A percentile compares a stretch with the other conserved stretches of the same genome.
Conservation (phyloP, 2,113 vertebrate genomes). For the Proteles cristata region DNA sequence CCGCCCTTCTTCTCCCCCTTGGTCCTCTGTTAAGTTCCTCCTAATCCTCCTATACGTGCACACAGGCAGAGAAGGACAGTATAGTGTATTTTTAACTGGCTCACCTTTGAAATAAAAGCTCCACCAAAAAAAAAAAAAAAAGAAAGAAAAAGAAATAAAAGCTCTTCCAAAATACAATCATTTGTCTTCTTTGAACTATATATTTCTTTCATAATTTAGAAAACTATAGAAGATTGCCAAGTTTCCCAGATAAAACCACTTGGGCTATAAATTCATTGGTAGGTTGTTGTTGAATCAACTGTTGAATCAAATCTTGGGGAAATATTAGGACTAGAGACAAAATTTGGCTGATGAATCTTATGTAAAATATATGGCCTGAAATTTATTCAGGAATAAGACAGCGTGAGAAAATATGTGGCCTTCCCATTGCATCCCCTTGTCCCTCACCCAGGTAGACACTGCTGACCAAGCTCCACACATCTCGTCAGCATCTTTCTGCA, state of each 20-base stretch:
- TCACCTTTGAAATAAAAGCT: constrained; percentile 37
- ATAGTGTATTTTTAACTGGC: neutral
- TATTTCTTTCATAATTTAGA: constrained; percentile 1
- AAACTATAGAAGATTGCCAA: neutral
- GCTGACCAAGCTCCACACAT: neutral
- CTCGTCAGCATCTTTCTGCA: neutral
- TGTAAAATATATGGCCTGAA: neutral
- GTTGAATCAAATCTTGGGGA: neutral
- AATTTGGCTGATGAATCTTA: neutral
- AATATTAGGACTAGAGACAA: neutral
- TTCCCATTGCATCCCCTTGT: neutral
- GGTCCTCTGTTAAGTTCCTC: too few relatives aligned
- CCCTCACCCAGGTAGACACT: neutral
- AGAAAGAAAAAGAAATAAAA: too few relatives aligned
- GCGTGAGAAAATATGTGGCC: neutral
- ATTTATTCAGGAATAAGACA: neutral
- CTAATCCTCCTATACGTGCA: too few relatives aligned
- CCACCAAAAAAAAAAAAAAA: too few relatives aligned
- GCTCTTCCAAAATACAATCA: neutral
- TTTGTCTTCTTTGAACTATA: neutral
- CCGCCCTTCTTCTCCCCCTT: too few relatives aligned
- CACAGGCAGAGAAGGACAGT: too few relatives aligned
- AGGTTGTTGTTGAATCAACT: neutral
- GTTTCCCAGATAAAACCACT: neutral
- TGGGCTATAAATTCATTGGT: neutral